Percentiles rank a stretch among this genome's conserved stretches.
Conservation (phyloP, 2,888 invertebrate genomes). For the Theretra japonica region DNA sequence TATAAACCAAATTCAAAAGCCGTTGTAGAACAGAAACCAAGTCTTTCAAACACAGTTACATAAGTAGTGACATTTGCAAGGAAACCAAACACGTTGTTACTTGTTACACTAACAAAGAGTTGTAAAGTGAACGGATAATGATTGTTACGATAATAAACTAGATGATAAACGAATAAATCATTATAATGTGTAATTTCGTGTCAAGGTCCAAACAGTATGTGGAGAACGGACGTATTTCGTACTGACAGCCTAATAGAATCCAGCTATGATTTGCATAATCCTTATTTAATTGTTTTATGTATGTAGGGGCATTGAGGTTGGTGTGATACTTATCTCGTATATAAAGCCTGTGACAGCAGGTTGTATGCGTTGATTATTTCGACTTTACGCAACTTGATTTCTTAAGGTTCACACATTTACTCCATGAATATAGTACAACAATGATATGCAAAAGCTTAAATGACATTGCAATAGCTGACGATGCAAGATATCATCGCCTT, state of each 20-base stretch:
- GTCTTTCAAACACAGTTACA: constrained; percentile 13
- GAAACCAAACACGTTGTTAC: constrained; percentile 29
- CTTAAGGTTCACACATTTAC: neutral
- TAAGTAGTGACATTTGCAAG: constrained; percentile 30
- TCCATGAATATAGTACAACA: constrained; percentile 5
- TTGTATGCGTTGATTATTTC: neutral
- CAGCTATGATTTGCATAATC: constrained; percentile 63
- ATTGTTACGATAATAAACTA: constrained; percentile 45
- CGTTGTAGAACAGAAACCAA: neutral
- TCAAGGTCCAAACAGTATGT: constrained; percentile 56
- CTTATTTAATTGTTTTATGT: constrained; percentile 61
- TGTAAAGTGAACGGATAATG: constrained; percentile 46
- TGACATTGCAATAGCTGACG: constrained; percentile 14
- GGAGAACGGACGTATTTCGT: constrained; percentile 36
- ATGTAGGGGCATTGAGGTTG: constrained; percentile 45
- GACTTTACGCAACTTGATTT: neutral
- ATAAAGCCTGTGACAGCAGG: constrained; percentile 4
- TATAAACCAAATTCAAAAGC: neutral
- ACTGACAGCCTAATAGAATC: constrained; percentile 52
- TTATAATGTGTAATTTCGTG: constrained; percentile 49
- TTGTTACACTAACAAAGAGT: constrained; percentile 32
- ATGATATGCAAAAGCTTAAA: constrained; percentile 17
- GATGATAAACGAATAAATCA: constrained; percentile 51
- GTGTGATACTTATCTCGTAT: constrained; percentile 35
- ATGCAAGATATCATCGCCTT: constrained; percentile 21